phyloP scores from a whole-genome alignment of 2,888 invertebrate species.

The Eurois occulta region DNA sequence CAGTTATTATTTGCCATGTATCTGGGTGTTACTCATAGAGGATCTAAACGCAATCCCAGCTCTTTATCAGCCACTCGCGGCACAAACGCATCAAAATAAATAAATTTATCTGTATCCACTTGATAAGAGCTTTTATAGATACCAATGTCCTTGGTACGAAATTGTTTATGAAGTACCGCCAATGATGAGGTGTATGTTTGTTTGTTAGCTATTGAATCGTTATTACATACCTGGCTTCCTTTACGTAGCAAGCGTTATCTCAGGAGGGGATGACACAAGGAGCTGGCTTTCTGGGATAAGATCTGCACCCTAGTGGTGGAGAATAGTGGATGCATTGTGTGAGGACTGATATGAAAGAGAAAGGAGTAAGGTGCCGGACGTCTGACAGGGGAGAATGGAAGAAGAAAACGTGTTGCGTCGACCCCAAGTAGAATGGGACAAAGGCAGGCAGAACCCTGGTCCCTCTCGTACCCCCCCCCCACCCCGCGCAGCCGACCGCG shows the following conservation, averaged over 20 bases:
- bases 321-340: no score
- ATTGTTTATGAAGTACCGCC: slow-evolving; percentile 23
- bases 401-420: no score
- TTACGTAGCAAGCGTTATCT: background rate
- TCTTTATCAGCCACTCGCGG: slow-evolving; percentile 50
- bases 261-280: background rate
- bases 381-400: no score
- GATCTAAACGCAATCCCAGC: slow-evolving; percentile 36
- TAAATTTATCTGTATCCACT: slow-evolving; percentile 68
- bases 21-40: slow-evolving; percentile 18
- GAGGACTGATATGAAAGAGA: no score
- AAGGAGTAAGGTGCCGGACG: no score
- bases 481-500: no score
- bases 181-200: slow-evolving; percentile 12
- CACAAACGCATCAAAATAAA: slow-evolving; percentile 60
- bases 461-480: no score
- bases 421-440: no score
- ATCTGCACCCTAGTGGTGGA: background rate
- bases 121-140: slow-evolving; percentile 69
- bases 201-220: slow-evolving; percentile 3
- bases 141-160: slow-evolving; percentile 58
- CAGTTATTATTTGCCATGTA: background rate
- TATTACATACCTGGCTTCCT: background rate
- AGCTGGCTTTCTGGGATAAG: background rate
- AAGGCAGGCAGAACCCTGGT: no score